Evolutionary conservation across 1,140 invertebrate genomes (phyloP).

Genomic region (Heliconius hermathena): DNA sequence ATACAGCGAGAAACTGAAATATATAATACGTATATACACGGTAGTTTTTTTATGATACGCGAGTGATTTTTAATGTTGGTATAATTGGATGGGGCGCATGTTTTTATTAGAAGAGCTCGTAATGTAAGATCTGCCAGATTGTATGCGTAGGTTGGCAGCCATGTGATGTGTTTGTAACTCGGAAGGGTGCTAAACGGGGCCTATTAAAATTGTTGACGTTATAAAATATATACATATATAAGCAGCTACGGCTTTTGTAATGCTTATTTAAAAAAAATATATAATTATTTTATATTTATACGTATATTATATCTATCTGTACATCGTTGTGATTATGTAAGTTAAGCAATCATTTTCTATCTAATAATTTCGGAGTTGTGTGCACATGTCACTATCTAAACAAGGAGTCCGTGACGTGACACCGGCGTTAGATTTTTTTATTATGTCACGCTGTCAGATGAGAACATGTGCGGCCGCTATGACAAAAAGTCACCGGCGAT

Average conservation of each 20-base stretch:
- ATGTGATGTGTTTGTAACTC: background rate
- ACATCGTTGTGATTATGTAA: background rate
- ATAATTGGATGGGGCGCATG: background rate
- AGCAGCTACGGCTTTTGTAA: background rate
- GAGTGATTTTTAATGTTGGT: background rate
- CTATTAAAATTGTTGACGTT: slow-evolving; percentile 7
- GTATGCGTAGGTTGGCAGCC: background rate
- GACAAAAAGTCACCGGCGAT: background rate
- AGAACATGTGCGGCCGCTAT: slow-evolving; percentile 6
- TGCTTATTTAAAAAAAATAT: background rate
- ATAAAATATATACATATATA: background rate
- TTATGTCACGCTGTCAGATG: slow-evolving; percentile 19
- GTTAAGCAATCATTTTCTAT: background rate
- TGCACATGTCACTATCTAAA: slow-evolving; percentile 8
- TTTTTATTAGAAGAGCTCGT: background rate
- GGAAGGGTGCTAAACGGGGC: slow-evolving; percentile 7
- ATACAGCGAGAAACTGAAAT: no score
- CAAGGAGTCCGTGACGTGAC: slow-evolving; percentile 7
- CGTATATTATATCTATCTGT: background rate
- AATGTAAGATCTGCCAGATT: background rate
- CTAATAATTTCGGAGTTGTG: background rate
- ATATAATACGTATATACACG: background rate
- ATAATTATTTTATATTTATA: background rate
- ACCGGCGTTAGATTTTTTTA: slow-evolving; percentile 21
- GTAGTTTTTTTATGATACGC: background rate